These are phyloP conservation scores for Pelobates cultripes DNA, from an alignment of 2,797 vertebrate genomes.

Conservation along the genomic window DNA sequence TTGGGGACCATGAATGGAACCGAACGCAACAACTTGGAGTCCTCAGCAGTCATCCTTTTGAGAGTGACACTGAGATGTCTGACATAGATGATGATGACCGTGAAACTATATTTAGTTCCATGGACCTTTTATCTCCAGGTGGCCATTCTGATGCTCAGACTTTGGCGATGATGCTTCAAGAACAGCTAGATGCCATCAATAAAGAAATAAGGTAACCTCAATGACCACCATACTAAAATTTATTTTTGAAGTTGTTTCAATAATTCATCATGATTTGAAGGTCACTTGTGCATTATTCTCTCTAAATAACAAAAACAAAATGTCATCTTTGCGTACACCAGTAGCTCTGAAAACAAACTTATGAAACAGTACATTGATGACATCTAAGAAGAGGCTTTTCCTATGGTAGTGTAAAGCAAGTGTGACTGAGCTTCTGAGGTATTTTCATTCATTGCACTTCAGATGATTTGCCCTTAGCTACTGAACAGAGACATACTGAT, in stretches of 20 bases:
- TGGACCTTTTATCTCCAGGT: conserved; percentile 94
- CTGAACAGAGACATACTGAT: conserved; percentile 39
- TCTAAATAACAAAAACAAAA: conserved; percentile 2
- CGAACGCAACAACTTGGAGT: conserved; percentile 90
- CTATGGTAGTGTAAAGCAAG: conserved; percentile 18
- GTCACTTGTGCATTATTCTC: not conserved
- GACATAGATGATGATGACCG: conserved; percentile 97
- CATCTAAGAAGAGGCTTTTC: conserved; percentile 17
- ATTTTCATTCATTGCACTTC: conserved; percentile 28
- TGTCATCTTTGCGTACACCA: conserved; percentile 20
- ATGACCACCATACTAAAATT: not conserved
- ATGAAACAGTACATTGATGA: conserved; percentile 23
- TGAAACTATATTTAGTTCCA: conserved; percentile 96
- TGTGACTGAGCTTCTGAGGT: conserved; percentile 26
- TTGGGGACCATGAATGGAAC: conserved; percentile 94
- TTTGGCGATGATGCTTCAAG: conserved; percentile 98
- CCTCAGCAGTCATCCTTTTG: conserved; percentile 89
- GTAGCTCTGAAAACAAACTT: conserved; percentile 18
- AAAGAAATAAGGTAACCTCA: conserved; percentile 92
- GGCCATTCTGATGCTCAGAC: conserved; percentile 98
- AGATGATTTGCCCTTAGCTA: conserved; percentile 34
- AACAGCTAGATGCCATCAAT: conserved; percentile 97
- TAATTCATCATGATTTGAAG: not conserved
- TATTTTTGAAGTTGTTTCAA: not conserved
- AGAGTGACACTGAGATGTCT: conserved; percentile 98